Evolutionary conservation across 2,113 vertebrate species (phyloP).

Genomic region (Phainopepla nitens): DNA sequence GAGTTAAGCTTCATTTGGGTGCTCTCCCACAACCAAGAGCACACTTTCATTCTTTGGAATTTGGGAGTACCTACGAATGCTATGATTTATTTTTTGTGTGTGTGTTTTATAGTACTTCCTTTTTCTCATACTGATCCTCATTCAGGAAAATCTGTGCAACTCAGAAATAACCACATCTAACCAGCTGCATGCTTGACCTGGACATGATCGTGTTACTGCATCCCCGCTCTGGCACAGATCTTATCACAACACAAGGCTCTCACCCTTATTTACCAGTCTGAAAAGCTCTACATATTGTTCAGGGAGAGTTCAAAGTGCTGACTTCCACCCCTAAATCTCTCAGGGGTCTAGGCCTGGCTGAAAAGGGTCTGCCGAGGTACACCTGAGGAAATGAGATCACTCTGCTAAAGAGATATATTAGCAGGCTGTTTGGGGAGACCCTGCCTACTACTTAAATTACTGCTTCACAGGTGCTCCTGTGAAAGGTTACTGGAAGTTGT

Average conservation of each 20-base stretch:
- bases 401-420: neutral
- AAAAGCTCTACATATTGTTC: neutral
- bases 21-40: fast-evolving
- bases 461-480: neutral
- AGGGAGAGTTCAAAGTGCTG: neutral
- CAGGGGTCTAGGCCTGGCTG: neutral
- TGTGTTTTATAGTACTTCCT: neutral
- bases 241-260: neutral
- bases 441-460: neutral
- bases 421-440: neutral
- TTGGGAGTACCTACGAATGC: neutral
- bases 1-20: neutral
- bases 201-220: neutral
- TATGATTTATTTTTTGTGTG: neutral
- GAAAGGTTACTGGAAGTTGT: neutral
- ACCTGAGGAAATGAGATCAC: neutral
- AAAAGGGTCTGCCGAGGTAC: neutral
- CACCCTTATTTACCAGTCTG: neutral
- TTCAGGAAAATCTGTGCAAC: neutral
- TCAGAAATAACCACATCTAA: neutral
- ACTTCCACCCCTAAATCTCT: neutral
- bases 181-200: fast-evolving
- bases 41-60: neutral
- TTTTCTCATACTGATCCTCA: neutral
- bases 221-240: neutral